Percentiles rank a stretch among this genome's conserved stretches.
These are phyloP conservation scores for Trididemnum clinides DNA, from an alignment of 23 tunicate genomes.

Conservation along the genomic window DNA sequence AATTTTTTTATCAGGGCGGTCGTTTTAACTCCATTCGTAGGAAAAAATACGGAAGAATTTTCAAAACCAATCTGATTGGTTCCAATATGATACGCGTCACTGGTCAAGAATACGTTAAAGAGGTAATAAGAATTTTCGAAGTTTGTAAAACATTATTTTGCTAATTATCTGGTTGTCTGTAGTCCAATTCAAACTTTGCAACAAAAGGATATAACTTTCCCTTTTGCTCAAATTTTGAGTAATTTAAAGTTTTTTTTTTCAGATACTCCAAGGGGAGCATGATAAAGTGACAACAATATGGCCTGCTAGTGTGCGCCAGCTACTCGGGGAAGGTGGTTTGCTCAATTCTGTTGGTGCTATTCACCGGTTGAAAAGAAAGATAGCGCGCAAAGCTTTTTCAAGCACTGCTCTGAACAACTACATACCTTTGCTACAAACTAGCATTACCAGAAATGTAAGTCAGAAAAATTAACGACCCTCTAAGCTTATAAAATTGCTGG, in stretches of 20 bases:
- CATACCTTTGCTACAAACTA: constrained; percentile 41
- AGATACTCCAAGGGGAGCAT: constrained; percentile 79
- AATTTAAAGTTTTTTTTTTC: too few species aligned
- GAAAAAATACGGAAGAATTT: constrained; percentile 69
- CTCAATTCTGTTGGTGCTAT: constrained; percentile 54
- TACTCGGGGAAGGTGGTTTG: constrained; percentile 56
- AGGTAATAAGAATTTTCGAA: too few species aligned
- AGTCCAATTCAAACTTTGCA: too few species aligned
- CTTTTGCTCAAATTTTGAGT: too few species aligned
- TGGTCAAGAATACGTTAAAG: constrained; percentile 71
- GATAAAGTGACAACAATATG: constrained; percentile 80
- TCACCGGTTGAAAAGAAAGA: constrained; percentile 61
- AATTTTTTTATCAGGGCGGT: constrained; percentile 61
- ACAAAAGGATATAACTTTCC: too few species aligned
- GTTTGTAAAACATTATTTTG: too few species aligned
- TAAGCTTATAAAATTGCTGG: too few species aligned
- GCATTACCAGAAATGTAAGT: constrained; percentile 25
- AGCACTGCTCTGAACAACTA: constrained; percentile 60
- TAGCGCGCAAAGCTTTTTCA: constrained; percentile 65
- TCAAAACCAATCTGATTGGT: constrained; percentile 72
- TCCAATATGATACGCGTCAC: constrained; percentile 62
- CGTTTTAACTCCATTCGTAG: constrained; percentile 64
- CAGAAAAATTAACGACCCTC: too few species aligned
- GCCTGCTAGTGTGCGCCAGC: constrained; percentile 58
- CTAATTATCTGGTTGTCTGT: too few species aligned